Percentiles rank a stretch among this genome's conserved stretches.
Conservation (phyloP, 2,797 vertebrate species). For the Danionella dracula region DNA sequence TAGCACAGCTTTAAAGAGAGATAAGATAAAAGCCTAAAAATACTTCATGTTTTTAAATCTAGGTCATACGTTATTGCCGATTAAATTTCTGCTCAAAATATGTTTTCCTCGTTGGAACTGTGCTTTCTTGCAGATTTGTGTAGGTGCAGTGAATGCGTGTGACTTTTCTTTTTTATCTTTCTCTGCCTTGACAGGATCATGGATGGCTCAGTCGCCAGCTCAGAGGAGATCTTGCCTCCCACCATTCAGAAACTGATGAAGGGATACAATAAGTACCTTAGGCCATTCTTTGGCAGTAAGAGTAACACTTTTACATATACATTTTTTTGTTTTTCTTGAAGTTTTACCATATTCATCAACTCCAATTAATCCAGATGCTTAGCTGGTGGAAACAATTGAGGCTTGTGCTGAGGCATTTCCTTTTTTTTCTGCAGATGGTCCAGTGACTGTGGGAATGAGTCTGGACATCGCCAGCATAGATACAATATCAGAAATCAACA, state of each 20-base stretch:
- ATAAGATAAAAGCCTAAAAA: constrained; percentile 18
- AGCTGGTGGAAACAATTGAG: constrained; percentile 2
- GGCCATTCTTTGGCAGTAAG: constrained; percentile 90
- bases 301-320: constrained; percentile 33
- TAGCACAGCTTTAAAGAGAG: constrained; percentile 13
- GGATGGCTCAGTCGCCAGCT: constrained; percentile 63
- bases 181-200: constrained; percentile 61
- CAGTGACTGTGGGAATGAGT: constrained; percentile 89
- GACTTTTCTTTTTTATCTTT: constrained; percentile 14
- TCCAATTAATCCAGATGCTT: constrained; percentile 17
- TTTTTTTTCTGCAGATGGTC: constrained; percentile 69
- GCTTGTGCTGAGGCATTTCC: constrained; percentile 6
- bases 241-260: constrained; percentile 89
- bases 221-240: constrained; percentile 83
- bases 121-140: background rate
- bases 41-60: constrained; percentile 10
- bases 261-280: constrained; percentile 92
- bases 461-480: constrained; percentile 92
- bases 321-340: constrained; percentile 26
- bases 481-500: constrained; percentile 93
- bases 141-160: background rate
- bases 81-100: constrained; percentile 9
- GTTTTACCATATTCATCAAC: constrained; percentile 11
- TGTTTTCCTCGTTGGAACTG: background rate
- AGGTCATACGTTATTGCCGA: constrained; percentile 14